Conservation (phyloP, 2,113 vertebrate genomes). For the Andinoacara biseriatus region DNA sequence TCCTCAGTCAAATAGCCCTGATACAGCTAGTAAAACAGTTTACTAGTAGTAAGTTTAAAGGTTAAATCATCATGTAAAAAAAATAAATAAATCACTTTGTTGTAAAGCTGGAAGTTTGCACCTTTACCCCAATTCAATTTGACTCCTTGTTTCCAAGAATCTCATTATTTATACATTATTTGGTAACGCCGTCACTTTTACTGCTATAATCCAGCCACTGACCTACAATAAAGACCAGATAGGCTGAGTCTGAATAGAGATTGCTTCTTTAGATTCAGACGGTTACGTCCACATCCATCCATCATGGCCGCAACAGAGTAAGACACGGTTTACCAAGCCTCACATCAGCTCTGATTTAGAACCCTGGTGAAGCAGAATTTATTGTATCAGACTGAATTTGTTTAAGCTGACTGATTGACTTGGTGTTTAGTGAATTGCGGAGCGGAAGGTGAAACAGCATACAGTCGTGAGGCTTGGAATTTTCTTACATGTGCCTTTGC, state of each 20-base stretch:
- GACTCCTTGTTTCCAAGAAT: neutral
- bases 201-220: neutral
- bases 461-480: slow-evolving; percentile 40
- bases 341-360: slow-evolving; percentile 23
- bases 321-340: neutral
- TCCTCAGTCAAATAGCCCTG: neutral
- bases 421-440: slow-evolving; percentile 4
- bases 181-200: neutral
- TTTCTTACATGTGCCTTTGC: slow-evolving; percentile 50
- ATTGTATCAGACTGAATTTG: slow-evolving; percentile 21
- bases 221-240: neutral
- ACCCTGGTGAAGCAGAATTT: slow-evolving; percentile 12
- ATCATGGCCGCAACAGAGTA: neutral
- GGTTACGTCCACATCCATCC: neutral
- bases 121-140: neutral
- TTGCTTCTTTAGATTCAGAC: slow-evolving; percentile 6
- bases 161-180: neutral
- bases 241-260: slow-evolving; percentile 7
- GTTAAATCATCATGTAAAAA: neutral
- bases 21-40: neutral
- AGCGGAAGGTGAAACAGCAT: slow-evolving; percentile 21
- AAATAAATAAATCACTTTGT: neutral
- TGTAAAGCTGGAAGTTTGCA: neutral
- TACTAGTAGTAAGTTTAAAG: neutral
- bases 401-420: slow-evolving; percentile 11